Evolutionary conservation across 2,888 invertebrate species (phyloP).

Genomic region (Caenorhabditis panamensis): DNA sequence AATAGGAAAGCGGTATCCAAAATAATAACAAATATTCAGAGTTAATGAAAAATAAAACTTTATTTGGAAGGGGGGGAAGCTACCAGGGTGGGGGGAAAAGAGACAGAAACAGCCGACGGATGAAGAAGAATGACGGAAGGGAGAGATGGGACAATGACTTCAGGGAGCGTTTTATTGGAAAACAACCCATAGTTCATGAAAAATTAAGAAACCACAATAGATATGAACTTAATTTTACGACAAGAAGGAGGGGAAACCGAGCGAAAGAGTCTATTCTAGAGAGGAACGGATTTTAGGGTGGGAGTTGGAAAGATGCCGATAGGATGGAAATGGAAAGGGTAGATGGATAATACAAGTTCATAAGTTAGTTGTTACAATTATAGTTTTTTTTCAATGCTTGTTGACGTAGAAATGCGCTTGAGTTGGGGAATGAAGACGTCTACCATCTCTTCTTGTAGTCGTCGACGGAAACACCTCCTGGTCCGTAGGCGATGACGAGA

Average conservation of each 20-base stretch:
- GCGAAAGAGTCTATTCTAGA: constrained; percentile 35
- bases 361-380: constrained; percentile 27
- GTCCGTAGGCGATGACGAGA: constrained; percentile 97
- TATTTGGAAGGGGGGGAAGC: constrained; percentile 3
- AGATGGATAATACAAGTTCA: constrained; percentile 5
- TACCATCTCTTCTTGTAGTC: constrained; percentile 99
- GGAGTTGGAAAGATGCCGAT: not conserved
- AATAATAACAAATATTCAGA: not conserved
- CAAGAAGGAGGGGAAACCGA: constrained; percentile 48
- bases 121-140: constrained; percentile 14
- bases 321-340: constrained; percentile 1
- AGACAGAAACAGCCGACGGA: constrained; percentile 13
- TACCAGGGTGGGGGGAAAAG: constrained; percentile 28
- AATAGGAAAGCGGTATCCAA: no score
- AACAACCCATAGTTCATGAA: constrained; percentile 59
- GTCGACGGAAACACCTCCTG: constrained; percentile 99
- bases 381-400: constrained; percentile 22
- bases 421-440: constrained; percentile 18
- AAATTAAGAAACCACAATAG: constrained; percentile 32
- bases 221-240: constrained; percentile 52
- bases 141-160: not conserved
- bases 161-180: constrained; percentile 31
- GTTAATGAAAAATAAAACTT: not conserved
- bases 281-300: not conserved
- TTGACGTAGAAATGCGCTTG: constrained; percentile 45